Evolutionary conservation across 2,113 vertebrate genomes (phyloP), one percentile per base, ranked within the genome.

Genomic region (Xerus inauris): DNA sequence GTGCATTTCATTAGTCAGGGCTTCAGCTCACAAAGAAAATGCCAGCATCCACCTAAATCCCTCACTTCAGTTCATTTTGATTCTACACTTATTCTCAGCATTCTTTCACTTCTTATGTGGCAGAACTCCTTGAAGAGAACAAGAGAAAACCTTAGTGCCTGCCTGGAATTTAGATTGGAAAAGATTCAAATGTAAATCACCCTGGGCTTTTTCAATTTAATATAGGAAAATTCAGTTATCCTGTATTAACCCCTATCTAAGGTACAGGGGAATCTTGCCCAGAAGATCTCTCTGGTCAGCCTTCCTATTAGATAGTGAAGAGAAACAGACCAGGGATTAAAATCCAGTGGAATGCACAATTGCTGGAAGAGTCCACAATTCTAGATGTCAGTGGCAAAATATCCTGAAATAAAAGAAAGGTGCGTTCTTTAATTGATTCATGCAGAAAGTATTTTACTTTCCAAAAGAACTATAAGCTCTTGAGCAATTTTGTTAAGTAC

Each of bases 131-230:
- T 80, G 80, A 95, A 86, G 35, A 87, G 71, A 93, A 72, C 11
- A 89, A 76, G 65, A 94, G 57, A 51, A 94, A 87, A 42, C 13
- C 4, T 57, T 19, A 17, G 13, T 20, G 40, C 26, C 93, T 92
- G 38, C 20, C 64, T 95, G 47, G 57, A 94, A 93, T 87, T 93
- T 49, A 94, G 65, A 89, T 24, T 54, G 72, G 85, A 85, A 92
- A 77, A 76, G 30, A 86, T 72, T 94, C 62, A 77, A 73, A 79
- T 79, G n/a, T 75, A 96, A 91, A 82, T 94, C 42, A 73, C 19
- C 1, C 24, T 42, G 8, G 24, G n/a, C 12, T 72, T 40, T 90
- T 95, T 75, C 51, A 75, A 77, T 67, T 96, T 79, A 89, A 89
- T 47, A 75, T 42, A 42, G 64, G 45, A 16, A 91, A 54, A 86